These are phyloP conservation scores for Dichetophora obliterata DNA, from an alignment of 2,888 invertebrate species.

Conservation along the genomic window DNA sequence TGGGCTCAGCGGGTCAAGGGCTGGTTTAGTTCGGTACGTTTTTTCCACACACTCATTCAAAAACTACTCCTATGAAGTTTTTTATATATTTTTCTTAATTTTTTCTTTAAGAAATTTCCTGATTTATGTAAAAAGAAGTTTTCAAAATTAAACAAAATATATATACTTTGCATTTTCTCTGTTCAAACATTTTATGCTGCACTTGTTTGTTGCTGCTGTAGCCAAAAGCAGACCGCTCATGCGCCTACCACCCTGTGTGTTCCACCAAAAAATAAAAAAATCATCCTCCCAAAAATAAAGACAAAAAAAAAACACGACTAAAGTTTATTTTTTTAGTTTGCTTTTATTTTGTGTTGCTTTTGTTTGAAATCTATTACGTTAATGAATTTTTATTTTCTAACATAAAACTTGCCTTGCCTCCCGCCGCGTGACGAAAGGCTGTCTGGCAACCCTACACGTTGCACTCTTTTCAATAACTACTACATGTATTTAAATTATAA, in stretches of 20 bases:
- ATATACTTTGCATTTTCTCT: slow-evolving; percentile 28
- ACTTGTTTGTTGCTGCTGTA: slow-evolving; percentile 42
- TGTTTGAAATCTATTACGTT: neutral
- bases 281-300: neutral
- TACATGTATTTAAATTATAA: neutral
- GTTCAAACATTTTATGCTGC: slow-evolving; percentile 26
- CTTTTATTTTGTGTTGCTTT: slow-evolving; percentile 9
- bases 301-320: slow-evolving; percentile 1
- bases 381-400: neutral
- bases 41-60: slow-evolving; percentile 43
- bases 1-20: slow-evolving; percentile 80
- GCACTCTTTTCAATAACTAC: slow-evolving; percentile 5
- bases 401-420: slow-evolving; percentile 11
- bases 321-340: neutral
- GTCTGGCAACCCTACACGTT: slow-evolving; percentile 32
- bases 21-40: slow-evolving; percentile 81
- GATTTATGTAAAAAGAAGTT: slow-evolving; percentile 42
- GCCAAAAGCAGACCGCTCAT: slow-evolving; percentile 67
- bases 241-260: slow-evolving; percentile 68
- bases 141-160: slow-evolving; percentile 33
- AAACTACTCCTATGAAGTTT: slow-evolving; percentile 28
- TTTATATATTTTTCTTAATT: slow-evolving; percentile 53
- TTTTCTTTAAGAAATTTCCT: slow-evolving; percentile 33
- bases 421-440: slow-evolving; percentile 17
- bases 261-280: slow-evolving; percentile 53